Percentiles rank a stretch among this genome's conserved stretches.
These are phyloP conservation scores for Vespertilio murinus DNA, from an alignment of 2,797 vertebrate genomes.

Conservation along the genomic window DNA sequence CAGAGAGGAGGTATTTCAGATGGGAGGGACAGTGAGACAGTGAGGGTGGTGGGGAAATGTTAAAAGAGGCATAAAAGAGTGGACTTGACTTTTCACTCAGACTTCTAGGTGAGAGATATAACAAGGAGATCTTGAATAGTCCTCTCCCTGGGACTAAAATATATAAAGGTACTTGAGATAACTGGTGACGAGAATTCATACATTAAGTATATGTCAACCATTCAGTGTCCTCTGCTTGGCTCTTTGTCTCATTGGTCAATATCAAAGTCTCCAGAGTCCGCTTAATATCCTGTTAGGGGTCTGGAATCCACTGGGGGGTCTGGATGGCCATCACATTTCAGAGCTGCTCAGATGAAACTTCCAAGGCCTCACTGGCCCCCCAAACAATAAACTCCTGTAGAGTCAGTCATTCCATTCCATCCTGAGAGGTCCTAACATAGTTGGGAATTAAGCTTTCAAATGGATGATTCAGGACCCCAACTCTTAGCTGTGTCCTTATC, in stretches of 20 bases:
- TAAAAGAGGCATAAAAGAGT: not conserved
- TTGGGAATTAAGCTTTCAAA: not conserved
- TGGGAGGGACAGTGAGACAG: not conserved
- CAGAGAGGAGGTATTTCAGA: not conserved
- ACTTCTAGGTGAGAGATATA: not conserved
- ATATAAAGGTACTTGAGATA: not conserved
- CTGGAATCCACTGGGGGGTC: not conserved
- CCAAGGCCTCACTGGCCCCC: not conserved
- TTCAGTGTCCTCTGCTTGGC: not conserved
- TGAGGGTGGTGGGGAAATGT: not conserved
- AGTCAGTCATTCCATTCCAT: not conserved
- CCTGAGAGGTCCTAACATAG: not conserved
- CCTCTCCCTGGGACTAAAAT: not conserved
- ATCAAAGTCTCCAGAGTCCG: not conserved
- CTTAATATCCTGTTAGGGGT: not conserved
- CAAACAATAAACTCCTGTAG: not conserved
- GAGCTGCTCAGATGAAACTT: not conserved
- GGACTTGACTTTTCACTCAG: conserved; percentile 32
- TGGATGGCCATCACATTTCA: not conserved
- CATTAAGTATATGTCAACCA: not conserved
- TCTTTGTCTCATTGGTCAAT: not conserved
- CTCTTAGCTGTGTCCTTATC: not conserved
- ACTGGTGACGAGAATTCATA: not conserved
- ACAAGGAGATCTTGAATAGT: not conserved
- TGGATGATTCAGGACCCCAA: not conserved